Evolutionary conservation across 1,140 invertebrate genomes (phyloP), one percentile per base, ranked within the genome.

Genomic region (Zaprionus africanus): DNA sequence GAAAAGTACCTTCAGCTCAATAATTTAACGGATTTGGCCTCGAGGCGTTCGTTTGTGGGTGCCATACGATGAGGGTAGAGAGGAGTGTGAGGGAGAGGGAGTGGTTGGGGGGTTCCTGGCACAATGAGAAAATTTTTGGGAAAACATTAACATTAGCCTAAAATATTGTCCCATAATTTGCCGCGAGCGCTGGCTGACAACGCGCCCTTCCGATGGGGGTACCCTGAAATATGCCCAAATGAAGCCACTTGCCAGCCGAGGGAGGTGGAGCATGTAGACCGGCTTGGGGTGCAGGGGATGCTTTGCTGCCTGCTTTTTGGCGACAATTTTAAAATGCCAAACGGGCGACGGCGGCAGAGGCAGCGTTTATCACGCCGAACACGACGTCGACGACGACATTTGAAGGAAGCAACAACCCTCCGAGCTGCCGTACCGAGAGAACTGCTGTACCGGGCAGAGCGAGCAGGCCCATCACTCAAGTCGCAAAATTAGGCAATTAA

Each of bases 401-500:
- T 81, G 76, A 87, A 84, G 78, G 68, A 76, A 78, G 54, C 49
- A 59, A 66, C 64, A 59, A 66, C 64, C 64, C 64, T 66, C 38
- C 24, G 9, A 51, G 19, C 15, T 15, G 38, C 41, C 41, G 46
- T 24, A 51, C 46, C 46, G 19, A 24, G 46, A 5, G 38, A 5
- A 19, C 46, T 12, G 46, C 46, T 12, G 19, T 51, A 51, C 53
- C 22, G 24, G 51, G 57, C 59, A 22, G 51, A 46, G 46, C 69
- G 54, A 66, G 78, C 82, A 75, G 64, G 72, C 77, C 83, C 91
- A 92, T 92, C 91, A 92, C 82, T 92, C 90, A 92, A 91, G 79
- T 80, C 79, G 65, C 90, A 83, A 92, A 92, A 92, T 92, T 92
- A 92, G 90, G 91, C 91, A 92, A 92, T 92, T 92, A 92, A 92